Evolutionary conservation across 1,140 invertebrate species (phyloP).

Genomic region (Caerostris darwini): DNA sequence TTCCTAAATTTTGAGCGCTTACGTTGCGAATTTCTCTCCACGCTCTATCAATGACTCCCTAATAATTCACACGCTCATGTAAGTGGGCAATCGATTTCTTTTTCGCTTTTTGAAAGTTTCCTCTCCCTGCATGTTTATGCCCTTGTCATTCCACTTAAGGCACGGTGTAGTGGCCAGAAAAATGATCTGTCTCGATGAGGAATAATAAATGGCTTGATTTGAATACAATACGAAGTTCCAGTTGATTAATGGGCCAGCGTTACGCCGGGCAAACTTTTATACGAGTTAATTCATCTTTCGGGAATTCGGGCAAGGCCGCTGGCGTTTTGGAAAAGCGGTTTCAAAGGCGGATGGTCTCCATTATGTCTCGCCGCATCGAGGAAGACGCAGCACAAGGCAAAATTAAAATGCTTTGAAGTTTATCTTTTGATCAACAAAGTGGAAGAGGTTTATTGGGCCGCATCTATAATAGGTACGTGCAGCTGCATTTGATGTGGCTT

Average conservation of each 20-base stretch:
- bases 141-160: constrained; percentile 10
- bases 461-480: not conserved
- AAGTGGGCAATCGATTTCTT: too few relatives aligned
- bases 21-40: not conserved
- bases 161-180: constrained; percentile 21
- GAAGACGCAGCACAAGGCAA: not conserved
- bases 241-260: constrained; percentile 29
- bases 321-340: constrained; percentile 38
- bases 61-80: constrained; percentile 10
- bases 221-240: constrained; percentile 51
- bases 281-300: constrained; percentile 69
- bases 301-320: constrained; percentile 10
- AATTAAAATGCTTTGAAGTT: constrained; percentile 40
- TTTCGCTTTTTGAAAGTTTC: not conserved
- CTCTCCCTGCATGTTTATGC: not conserved
- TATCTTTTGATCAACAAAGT: constrained; percentile 18
- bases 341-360: not conserved
- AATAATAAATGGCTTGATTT: constrained; percentile 68
- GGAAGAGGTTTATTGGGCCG: constrained; percentile 9
- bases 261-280: constrained; percentile 36
- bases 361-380: not conserved
- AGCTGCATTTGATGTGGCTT: not conserved
- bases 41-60: not conserved
- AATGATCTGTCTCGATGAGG: constrained; percentile 50
- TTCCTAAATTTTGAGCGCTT: too few relatives aligned